phyloP scores from a whole-genome alignment of 1,140 invertebrate species.

The Diabrotica undecimpunctata region DNA sequence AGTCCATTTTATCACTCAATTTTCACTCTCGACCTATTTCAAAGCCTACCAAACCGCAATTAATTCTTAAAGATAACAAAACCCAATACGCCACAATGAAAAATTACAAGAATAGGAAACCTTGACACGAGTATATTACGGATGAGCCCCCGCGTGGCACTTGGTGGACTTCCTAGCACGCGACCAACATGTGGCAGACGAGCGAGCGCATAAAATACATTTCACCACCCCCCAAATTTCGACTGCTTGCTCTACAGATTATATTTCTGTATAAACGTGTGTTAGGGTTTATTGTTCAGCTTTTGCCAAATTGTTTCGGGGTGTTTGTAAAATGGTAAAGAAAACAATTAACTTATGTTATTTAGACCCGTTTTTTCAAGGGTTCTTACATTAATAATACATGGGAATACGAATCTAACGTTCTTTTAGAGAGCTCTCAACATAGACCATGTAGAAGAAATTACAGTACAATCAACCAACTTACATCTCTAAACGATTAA shows the following conservation, averaged over 20 bases:
- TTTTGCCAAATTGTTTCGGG: conserved; percentile 12
- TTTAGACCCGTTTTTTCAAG: too few species aligned
- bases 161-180: conserved; percentile 54
- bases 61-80: background rate
- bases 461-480: too few species aligned
- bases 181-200: conserved; percentile 53
- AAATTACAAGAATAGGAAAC: conserved; percentile 14
- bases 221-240: background rate
- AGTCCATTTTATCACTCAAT: too few species aligned
- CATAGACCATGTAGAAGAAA: too few species aligned
- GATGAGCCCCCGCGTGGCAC: conserved; percentile 44
- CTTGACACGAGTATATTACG: conserved; percentile 16
- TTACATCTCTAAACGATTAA: too few species aligned
- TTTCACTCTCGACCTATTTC: too few species aligned
- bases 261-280: conserved; percentile 9
- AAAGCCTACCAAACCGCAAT: background rate
- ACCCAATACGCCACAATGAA: background rate
- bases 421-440: too few species aligned
- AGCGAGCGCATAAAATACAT: conserved; percentile 6
- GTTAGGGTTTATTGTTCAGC: conserved; percentile 1
- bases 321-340: background rate
- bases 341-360: too few species aligned
- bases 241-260: conserved; percentile 8
- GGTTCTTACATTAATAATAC: too few species aligned
- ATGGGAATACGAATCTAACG: too few species aligned